These are phyloP conservation scores for Drosophila macrospina DNA, from an alignment of 2,888 invertebrate genomes.

Conservation along the genomic window DNA sequence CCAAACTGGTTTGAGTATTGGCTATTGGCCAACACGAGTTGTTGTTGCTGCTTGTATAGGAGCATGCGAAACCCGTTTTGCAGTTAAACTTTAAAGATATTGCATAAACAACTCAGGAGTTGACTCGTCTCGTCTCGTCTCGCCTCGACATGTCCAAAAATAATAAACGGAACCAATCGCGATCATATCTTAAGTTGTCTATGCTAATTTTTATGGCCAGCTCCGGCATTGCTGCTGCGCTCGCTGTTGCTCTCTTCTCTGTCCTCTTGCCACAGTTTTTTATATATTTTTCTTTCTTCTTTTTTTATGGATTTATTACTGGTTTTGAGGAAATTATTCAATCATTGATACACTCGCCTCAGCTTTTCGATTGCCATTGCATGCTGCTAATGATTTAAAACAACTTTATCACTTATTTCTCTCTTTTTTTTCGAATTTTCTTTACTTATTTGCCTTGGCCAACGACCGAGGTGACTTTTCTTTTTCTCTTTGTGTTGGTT, in stretches of 20 bases:
- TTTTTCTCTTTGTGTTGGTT: conserved; percentile 19
- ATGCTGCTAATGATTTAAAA: conserved; percentile 62
- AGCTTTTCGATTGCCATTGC: conserved; percentile 46
- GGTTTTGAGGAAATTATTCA: conserved; percentile 39
- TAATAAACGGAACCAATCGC: conserved; percentile 66
- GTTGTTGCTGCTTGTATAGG: conserved; percentile 18
- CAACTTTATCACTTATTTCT: conserved; percentile 20
- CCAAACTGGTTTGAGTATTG: conserved; percentile 66
- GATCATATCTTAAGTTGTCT: conserved; percentile 43
- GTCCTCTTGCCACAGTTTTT: conserved; percentile 73
- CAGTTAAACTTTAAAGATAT: conserved; percentile 64
- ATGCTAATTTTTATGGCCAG: conserved; percentile 69
- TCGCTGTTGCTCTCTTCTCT: conserved; percentile 16
- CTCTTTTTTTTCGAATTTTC: not conserved
- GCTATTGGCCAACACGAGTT: conserved; percentile 59
- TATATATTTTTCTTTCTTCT: conserved; percentile 11
- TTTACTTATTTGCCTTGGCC: conserved; percentile 68
- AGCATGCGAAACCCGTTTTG: conserved; percentile 59
- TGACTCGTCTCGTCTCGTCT: conserved; percentile 33
- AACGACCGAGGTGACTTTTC: conserved; percentile 45
- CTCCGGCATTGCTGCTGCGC: conserved; percentile 33
- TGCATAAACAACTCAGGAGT: conserved; percentile 65
- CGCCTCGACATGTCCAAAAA: conserved; percentile 52
- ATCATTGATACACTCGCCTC: conserved; percentile 11
- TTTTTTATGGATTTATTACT: conserved; percentile 19